Conservation (phyloP, 2,113 vertebrate species). For the Eupsittula cactorum region DNA sequence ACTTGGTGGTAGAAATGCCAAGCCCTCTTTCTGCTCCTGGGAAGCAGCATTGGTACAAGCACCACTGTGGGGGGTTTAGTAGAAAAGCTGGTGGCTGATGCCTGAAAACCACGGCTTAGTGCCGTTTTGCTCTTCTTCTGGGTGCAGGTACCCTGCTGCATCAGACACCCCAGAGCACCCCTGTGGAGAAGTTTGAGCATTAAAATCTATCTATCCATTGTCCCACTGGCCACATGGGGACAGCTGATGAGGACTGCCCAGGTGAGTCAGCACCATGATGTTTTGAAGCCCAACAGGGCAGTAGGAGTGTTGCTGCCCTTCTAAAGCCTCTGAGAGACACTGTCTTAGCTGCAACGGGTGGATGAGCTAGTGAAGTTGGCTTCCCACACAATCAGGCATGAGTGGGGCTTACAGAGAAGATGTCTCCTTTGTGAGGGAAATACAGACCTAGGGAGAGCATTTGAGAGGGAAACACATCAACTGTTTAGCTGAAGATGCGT, state of each 20-base stretch:
- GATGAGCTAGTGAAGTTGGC: background rate
- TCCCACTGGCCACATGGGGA: background rate
- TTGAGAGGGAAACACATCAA: background rate
- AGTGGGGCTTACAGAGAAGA: rapidly evolving
- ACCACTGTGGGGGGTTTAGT: background rate
- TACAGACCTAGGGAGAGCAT: background rate
- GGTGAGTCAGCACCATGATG: background rate
- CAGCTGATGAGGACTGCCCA: background rate
- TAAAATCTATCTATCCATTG: background rate
- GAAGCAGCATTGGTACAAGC: background rate
- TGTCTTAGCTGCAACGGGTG: background rate
- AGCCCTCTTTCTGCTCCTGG: background rate
- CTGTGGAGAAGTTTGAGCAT: background rate
- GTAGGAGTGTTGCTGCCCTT: background rate
- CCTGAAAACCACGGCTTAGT: background rate
- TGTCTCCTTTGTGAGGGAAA: rapidly evolving
- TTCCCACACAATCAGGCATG: background rate
- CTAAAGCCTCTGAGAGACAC: background rate
- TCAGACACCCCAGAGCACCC: background rate
- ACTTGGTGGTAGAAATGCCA: background rate
- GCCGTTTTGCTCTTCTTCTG: background rate
- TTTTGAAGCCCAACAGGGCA: background rate
- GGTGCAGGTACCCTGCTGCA: background rate
- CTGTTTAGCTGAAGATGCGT: background rate
- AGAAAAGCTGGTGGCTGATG: background rate